Percentiles rank a stretch among this genome's conserved stretches.
Evolutionary conservation across 2,113 vertebrate genomes (phyloP).

Genomic region (Eleginops maclovinus): DNA sequence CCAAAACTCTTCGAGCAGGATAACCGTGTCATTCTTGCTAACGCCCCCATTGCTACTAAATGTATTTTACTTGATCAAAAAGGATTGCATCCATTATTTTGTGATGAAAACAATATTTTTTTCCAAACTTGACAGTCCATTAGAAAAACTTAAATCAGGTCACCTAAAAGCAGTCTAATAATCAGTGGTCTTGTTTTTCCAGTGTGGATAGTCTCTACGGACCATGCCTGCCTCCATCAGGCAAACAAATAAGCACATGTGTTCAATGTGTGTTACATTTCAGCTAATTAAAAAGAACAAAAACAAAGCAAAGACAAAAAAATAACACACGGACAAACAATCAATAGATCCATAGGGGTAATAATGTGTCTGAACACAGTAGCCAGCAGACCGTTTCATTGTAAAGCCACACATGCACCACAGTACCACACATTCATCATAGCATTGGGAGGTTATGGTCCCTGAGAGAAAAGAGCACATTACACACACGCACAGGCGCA

Average conservation of each 20-base stretch:
- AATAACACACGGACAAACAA: conserved; percentile 44
- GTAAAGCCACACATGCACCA: conserved; percentile 65
- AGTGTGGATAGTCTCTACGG: background rate
- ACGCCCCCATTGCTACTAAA: background rate
- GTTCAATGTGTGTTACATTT: conserved; percentile 13
- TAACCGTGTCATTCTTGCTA: background rate
- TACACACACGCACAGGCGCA: conserved; percentile 10
- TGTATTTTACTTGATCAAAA: background rate
- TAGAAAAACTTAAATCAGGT: background rate
- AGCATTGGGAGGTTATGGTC: conserved; percentile 64
- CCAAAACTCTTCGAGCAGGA: background rate
- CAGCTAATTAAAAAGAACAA: conserved; percentile 23
- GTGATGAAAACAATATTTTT: background rate
- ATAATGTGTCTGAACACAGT: conserved; percentile 73
- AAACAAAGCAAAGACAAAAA: conserved; percentile 19
- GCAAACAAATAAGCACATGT: background rate
- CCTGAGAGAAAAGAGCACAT: conserved; percentile 47
- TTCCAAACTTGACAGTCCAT: background rate
- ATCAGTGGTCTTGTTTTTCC: background rate
- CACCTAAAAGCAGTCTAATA: background rate
- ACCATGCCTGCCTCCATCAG: background rate
- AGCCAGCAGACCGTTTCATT: conserved; percentile 53
- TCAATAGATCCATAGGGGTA: conserved; percentile 73
- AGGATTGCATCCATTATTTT: background rate
- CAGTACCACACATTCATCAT: conserved; percentile 74